A percentile compares a stretch with the other conserved stretches of the same genome.
Conservation (phyloP, 1,140 invertebrate species). For the Araneus ventricosus region DNA sequence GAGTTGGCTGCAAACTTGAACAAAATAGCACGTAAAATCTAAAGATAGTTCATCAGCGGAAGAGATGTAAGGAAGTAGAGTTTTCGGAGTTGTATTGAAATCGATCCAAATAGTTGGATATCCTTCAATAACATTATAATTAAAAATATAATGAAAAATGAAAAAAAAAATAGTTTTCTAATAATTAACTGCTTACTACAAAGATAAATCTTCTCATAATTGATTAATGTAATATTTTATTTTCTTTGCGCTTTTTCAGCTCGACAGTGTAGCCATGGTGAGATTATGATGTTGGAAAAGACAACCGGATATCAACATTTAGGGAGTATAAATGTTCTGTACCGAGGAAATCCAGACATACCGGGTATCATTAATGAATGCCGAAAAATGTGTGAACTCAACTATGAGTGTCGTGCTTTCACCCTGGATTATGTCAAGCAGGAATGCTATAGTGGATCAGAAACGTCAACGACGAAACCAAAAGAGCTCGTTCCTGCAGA, state of each 20-base stretch:
- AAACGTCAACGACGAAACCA: constrained; percentile 78
- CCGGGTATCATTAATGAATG: constrained; percentile 80
- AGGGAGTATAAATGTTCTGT: constrained; percentile 78
- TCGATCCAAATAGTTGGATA: no score
- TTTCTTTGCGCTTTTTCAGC: not conserved
- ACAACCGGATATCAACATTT: constrained; percentile 80
- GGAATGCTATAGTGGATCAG: constrained; percentile 80
- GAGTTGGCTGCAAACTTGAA: no score
- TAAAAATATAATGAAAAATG: no score
- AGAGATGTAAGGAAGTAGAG: no score
- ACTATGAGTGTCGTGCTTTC: constrained; percentile 80
- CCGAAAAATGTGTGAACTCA: constrained; percentile 79
- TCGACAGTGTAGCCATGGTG: constrained; percentile 70
- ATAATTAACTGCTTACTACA: no score
- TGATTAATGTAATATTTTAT: not conserved
- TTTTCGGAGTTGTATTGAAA: no score
- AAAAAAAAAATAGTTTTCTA: no score
- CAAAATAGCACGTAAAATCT: no score
- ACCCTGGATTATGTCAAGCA: constrained; percentile 81
- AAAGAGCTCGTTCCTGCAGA: constrained; percentile 79
- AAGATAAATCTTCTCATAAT: no score
- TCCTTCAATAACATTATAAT: no score
- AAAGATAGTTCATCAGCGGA: no score
- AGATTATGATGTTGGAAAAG: constrained; percentile 74
- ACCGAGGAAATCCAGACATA: constrained; percentile 76